These are phyloP conservation scores for Orthosia cruda DNA, from an alignment of 2,888 invertebrate genomes.

Conservation along the genomic window DNA sequence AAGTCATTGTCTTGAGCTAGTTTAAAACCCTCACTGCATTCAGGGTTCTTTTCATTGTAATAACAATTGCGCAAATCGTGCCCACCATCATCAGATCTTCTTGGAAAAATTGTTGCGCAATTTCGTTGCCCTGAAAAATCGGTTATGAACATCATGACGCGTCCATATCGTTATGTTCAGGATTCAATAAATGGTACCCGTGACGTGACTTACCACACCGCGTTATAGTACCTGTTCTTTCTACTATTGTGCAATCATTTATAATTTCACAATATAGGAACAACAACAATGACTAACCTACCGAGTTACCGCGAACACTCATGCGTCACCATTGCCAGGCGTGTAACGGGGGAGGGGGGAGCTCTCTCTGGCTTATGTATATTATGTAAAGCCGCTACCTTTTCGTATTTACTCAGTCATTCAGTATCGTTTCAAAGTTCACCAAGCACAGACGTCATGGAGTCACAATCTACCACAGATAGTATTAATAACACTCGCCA, in stretches of 20 bases:
- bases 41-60: background rate
- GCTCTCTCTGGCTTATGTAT: background rate
- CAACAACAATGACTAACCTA: background rate
- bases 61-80: background rate
- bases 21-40: background rate
- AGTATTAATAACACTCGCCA: background rate
- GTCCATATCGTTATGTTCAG: no score
- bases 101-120: background rate
- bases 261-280: constrained; percentile 18
- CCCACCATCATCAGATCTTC: background rate
- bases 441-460: background rate
- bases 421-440: constrained; percentile 5
- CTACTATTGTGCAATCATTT: constrained; percentile 1
- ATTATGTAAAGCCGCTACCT: background rate
- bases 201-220: background rate
- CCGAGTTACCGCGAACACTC: background rate
- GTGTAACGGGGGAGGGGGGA: no score
- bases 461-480: background rate
- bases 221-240: background rate
- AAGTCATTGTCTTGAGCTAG: background rate
- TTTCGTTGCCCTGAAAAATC: background rate
- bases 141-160: background rate
- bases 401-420: background rate
- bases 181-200: no score
- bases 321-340: constrained; percentile 2